Percentiles rank a stretch among this genome's conserved stretches.
phyloP scores from a whole-genome alignment of 1,140 invertebrate genomes.

The Berghia stephanieae region DNA sequence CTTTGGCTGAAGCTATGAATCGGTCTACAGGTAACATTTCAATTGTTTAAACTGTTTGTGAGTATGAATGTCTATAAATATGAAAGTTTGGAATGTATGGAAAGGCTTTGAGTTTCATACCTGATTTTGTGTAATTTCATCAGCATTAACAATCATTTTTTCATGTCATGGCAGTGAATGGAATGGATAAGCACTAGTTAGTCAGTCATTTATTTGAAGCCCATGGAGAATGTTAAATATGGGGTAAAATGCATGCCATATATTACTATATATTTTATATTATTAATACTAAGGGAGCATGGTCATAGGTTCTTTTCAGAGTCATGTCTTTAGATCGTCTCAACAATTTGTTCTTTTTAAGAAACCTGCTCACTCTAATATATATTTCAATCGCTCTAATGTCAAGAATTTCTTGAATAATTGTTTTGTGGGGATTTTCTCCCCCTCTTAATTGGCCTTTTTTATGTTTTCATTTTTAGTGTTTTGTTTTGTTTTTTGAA shows the following conservation, averaged over 20 bases:
- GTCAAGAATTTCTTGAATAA: background rate
- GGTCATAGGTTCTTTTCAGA: background rate
- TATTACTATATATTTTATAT: background rate
- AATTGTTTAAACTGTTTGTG: background rate
- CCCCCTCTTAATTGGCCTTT: background rate
- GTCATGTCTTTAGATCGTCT: background rate
- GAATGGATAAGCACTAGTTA: background rate
- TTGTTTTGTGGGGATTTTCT: background rate
- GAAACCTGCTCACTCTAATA: background rate
- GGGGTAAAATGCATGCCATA: no score
- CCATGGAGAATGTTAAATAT: no score
- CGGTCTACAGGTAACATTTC: conserved; percentile 31
- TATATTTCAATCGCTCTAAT: no score
- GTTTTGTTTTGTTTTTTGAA: background rate
- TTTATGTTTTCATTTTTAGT: background rate
- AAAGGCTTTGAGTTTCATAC: background rate
- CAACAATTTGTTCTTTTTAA: background rate
- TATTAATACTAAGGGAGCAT: background rate
- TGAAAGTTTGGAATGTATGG: background rate
- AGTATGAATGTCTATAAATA: background rate
- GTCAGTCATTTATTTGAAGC: no score
- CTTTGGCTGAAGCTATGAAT: conserved; percentile 33
- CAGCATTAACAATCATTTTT: background rate
- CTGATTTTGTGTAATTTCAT: background rate
- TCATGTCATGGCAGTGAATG: background rate